Conservation (phyloP, 2,113 vertebrate species). For the Cavia aperea region DNA sequence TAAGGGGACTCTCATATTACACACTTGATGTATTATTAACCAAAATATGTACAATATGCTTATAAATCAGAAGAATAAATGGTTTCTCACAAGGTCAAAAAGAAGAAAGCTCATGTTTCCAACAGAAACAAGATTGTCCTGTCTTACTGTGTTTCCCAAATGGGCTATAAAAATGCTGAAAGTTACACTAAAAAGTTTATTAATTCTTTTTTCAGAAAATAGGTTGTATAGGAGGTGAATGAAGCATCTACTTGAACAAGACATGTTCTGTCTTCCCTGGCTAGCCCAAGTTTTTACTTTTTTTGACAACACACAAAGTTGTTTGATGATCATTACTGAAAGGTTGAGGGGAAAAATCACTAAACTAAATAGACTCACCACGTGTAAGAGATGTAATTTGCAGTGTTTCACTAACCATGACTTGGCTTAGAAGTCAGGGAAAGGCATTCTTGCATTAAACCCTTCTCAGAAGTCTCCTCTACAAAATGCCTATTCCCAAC, state of each 20-base stretch:
- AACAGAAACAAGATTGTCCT: constrained; percentile 31
- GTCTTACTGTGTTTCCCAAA: neutral
- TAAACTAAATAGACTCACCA: neutral
- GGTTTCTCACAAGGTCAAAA: constrained; percentile 53
- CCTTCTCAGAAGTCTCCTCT: neutral
- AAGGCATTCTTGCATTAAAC: neutral
- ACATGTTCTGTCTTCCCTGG: neutral
- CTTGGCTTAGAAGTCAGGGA: neutral
- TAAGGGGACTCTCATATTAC: constrained; percentile 59
- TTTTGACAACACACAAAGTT: neutral
- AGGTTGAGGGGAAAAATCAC: neutral
- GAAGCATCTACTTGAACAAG: constrained; percentile 24
- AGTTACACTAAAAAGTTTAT: neutral
- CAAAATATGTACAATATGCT: constrained; percentile 33
- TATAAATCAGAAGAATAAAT: constrained; percentile 55
- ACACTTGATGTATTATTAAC: constrained; percentile 45
- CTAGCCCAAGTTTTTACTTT: neutral
- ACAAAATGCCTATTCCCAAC: neutral
- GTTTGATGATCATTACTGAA: neutral
- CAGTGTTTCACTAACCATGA: neutral
- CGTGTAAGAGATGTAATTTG: neutral
- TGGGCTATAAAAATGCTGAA: neutral
- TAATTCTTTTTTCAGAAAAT: neutral
- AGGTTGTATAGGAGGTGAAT: neutral
- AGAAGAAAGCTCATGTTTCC: constrained; percentile 54